Evolutionary conservation across 2,888 invertebrate species (phyloP).

Genomic region (Phortica magna): DNA sequence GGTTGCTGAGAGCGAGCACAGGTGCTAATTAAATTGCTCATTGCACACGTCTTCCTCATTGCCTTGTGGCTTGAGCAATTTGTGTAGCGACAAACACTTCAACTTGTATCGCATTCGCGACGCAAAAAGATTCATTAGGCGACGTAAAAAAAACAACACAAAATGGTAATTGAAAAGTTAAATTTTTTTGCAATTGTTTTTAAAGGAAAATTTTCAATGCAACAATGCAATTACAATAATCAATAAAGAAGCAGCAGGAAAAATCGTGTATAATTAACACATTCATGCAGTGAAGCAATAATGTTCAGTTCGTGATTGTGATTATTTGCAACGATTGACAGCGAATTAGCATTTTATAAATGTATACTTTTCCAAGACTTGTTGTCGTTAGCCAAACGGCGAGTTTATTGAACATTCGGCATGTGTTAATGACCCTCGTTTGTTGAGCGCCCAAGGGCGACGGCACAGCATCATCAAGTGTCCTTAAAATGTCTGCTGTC

Average conservation of each 20-base stretch:
- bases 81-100: too few species aligned
- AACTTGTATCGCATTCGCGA: neutral
- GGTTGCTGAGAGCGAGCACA: neutral
- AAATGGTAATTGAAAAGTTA: slow-evolving; percentile 19
- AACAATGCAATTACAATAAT: neutral
- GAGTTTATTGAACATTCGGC: neutral
- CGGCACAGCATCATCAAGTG: too few species aligned
- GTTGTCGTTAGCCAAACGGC: too few species aligned
- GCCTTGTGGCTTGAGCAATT: too few species aligned
- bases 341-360: too few species aligned
- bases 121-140: slow-evolving; percentile 20
- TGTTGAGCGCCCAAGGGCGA: neutral
- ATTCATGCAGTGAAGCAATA: neutral
- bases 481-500: too few species aligned
- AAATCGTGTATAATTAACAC: neutral
- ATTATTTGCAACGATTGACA: too few species aligned
- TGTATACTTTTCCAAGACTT: too few species aligned
- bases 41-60: neutral
- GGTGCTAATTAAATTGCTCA: slow-evolving; percentile 26
- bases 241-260: neutral
- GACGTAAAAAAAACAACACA: neutral
- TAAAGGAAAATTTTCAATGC: neutral
- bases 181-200: slow-evolving; percentile 10
- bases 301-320: too few species aligned
- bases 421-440: neutral